Percentiles rank a stretch among this genome's conserved stretches.
These are phyloP conservation scores for Adela reaumurella DNA, from an alignment of 2,888 invertebrate species.

Conservation along the genomic window DNA sequence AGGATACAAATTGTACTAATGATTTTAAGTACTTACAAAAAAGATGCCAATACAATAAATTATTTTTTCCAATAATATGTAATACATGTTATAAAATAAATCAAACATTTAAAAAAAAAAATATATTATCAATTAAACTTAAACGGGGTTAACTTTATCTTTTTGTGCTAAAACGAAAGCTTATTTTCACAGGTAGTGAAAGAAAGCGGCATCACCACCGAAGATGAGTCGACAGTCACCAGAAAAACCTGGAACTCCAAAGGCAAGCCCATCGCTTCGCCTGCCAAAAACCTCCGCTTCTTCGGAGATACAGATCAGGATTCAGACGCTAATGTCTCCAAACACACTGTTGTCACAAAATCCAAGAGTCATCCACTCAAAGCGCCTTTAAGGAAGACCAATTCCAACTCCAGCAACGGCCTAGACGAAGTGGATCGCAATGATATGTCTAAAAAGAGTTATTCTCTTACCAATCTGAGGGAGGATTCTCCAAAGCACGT, in stretches of 20 bases:
- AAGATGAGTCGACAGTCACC: slow-evolving; percentile 43
- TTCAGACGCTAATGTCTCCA: slow-evolving; percentile 57
- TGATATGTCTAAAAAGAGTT: slow-evolving; percentile 35
- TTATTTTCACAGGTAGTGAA: slow-evolving; percentile 32
- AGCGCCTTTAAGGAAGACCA: slow-evolving; percentile 35
- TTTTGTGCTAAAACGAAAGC: too few relatives aligned
- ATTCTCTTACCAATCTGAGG: slow-evolving; percentile 40
- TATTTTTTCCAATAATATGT: too few relatives aligned
- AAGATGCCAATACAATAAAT: too few relatives aligned
- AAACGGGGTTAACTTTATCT: too few relatives aligned
- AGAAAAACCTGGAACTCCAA: slow-evolving; percentile 34
- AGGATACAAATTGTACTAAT: too few relatives aligned
- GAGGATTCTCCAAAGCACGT: slow-evolving; percentile 15
- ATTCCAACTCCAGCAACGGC: slow-evolving; percentile 43
- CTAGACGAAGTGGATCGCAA: slow-evolving; percentile 39
- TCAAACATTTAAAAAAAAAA: too few relatives aligned
- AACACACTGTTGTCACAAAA: slow-evolving; percentile 25
- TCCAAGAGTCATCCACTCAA: slow-evolving; percentile 28
- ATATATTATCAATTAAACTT: too few relatives aligned
- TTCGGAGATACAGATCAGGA: slow-evolving; percentile 82
- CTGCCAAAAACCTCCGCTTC: slow-evolving; percentile 72
- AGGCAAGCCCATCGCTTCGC: slow-evolving; percentile 32
- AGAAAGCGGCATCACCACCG: slow-evolving; percentile 51
- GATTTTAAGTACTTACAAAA: too few relatives aligned
- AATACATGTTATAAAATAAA: too few relatives aligned